These are phyloP conservation scores for Lampris incognitus DNA, from an alignment of 2,113 vertebrate species.

Conservation along the genomic window DNA sequence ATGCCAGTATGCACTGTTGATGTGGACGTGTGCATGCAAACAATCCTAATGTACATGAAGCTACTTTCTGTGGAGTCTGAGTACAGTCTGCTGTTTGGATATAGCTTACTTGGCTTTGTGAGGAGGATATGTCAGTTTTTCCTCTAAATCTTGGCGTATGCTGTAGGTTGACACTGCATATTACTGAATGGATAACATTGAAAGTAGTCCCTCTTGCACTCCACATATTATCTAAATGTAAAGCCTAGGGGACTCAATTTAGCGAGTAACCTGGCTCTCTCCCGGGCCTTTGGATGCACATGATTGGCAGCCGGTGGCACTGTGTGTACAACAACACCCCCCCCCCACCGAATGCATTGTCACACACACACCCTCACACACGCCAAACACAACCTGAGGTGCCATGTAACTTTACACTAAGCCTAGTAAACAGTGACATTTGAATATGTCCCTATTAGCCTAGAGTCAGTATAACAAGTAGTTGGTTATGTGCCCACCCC, in stretches of 20 bases:
- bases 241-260: conserved; percentile 70
- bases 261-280: conserved; percentile 54
- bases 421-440: conserved; percentile 38
- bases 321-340: conserved; percentile 6
- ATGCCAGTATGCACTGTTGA: neutral
- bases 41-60: conserved; percentile 21
- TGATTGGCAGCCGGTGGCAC: conserved; percentile 60
- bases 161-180: neutral
- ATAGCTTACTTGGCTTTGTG: conserved; percentile 32
- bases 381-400: conserved; percentile 17
- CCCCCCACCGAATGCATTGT: conserved; percentile 6
- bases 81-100: conserved; percentile 20
- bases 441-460: conserved; percentile 29
- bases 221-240: conserved; percentile 44
- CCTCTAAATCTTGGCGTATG: conserved; percentile 24
- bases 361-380: conserved; percentile 1
- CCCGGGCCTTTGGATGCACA: conserved; percentile 42
- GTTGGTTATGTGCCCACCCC: conserved; percentile 55
- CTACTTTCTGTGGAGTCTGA: conserved; percentile 16
- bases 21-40: conserved; percentile 27
- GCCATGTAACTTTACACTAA: conserved; percentile 33
- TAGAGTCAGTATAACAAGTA: conserved; percentile 20
- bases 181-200: conserved; percentile 19
- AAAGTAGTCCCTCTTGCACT: conserved; percentile 34
- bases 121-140: conserved; percentile 31